Evolutionary conservation across 64 coral and sea anemone genomes (phyloP).

Genomic region (Montipora foliosa): DNA sequence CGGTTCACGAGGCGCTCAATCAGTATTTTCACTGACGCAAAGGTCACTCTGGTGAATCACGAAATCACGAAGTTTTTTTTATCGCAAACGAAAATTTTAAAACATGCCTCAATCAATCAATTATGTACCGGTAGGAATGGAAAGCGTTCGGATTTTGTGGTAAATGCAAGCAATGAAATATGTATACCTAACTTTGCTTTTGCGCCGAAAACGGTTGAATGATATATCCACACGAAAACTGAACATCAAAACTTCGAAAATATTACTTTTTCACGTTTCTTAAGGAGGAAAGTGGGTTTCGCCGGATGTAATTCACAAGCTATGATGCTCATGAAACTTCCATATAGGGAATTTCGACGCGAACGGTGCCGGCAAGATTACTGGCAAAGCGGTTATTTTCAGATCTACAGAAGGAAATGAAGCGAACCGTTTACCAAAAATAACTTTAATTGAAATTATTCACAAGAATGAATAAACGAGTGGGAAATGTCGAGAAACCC

Average conservation of each 20-base stretch:
- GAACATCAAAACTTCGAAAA: neutral
- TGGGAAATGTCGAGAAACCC: too few species aligned
- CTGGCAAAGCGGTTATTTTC: neutral
- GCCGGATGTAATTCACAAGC: neutral
- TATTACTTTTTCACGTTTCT: neutral
- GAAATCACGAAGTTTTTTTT: too few species aligned
- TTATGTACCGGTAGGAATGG: neutral
- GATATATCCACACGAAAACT: too few species aligned
- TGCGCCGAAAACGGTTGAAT: neutral
- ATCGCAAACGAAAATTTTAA: too few species aligned
- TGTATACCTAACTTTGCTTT: neutral
- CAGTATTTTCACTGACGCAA: too few species aligned
- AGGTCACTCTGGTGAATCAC: too few species aligned
- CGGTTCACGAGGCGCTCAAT: too few species aligned
- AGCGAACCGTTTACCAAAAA: neutral
- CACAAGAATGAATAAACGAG: too few species aligned
- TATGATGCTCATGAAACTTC: neutral
- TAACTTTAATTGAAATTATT: neutral
- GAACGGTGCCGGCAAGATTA: neutral
- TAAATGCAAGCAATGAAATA: slow-evolving; percentile 4
- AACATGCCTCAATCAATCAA: too few species aligned
- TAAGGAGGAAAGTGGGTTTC: neutral
- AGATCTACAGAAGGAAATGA: neutral
- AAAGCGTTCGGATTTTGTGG: slow-evolving; percentile 8
- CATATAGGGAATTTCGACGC: neutral